Base-by-base conservation (phyloP, 35 echinoderm and acorn worm genomes). In the Strongylocentrotus purpuratus region DNA sequence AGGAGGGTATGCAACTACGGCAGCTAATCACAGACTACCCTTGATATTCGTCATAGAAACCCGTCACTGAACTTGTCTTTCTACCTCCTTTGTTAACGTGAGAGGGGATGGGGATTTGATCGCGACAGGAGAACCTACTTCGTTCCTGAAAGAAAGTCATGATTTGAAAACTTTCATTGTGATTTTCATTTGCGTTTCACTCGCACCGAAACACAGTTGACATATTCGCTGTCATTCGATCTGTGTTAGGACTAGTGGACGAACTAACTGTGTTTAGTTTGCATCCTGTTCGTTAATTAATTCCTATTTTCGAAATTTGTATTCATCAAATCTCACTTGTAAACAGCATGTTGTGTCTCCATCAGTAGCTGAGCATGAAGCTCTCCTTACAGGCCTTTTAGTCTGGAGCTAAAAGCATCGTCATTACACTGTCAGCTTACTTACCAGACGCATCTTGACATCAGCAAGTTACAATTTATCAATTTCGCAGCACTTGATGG, bases 1-100 rank as follows among this genome's bases (percentile, higher is more conserved):
- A 10, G 32, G 2, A 33, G 45, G 7, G 0, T 13, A 33, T 45
- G 32, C 7, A 33, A 89, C 87, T 45, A 33, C 45, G 12, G 12
- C 12, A 18, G 33, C 45, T 20, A 89, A 89, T 25, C 87, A 45
- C 17, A 89, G 3, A 8, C 22, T 22, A 28, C 65, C 65, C 65
- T 78, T 78, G 65, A 78, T 28, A 28, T 78, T 89, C 87, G 87
- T 89, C 45, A 46, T 46, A 89, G 87, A 89, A 45, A 46, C 87
- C 45, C 45, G 45, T 45, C 87, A 33, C 32, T 18, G 33, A 33
- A 18, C 33, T 45, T 5, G 11, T 46, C 45, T 33, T 89, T 89
- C 45, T 46, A 33, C 87, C 87, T 89, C 87, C 87, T 46, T 89
- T 89, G 33, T 89, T 89, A n/a, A 7, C 25, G 22, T 7, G 50